Evolutionary conservation across 2,797 vertebrate genomes (phyloP), one percentile per base, ranked within the genome.

Genomic region (Orestias chungarensis): DNA sequence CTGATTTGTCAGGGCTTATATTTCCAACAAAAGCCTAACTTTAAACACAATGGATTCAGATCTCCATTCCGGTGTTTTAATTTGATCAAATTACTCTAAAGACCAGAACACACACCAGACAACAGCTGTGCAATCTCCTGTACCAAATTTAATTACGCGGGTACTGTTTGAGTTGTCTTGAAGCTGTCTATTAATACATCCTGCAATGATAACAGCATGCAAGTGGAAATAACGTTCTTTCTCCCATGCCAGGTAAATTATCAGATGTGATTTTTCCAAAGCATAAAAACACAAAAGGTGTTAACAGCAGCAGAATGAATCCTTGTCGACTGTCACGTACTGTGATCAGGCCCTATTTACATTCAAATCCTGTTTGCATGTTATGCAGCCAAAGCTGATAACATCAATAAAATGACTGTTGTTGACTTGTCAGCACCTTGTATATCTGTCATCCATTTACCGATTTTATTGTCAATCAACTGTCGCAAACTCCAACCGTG

Each of bases 401-500:
- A 66, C 55, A 78, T 80, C 74, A 78, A 50, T 6, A 15, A 42
- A 17, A 18, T 50, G 1, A 38, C 70, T 54, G 73, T 75, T 86
- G 75, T 75, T 64, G 25, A 46, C 18, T 31, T 50, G 61, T 84
- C 76, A 66, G 47, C 54, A 73, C 25, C 54, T 57, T 15, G 46
- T 76, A 33, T 10, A 44, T 75, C 82, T 78, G 62, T 80, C 84
- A 75, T 9, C 42, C 11, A 1, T 7, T 73, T 65, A 79, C 61
- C 40, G 52, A 4, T 65, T 23, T 47, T 18, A 42, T 25, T 66
- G 31, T 23, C 14, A 50, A 38, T 47, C 55, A 17, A 12, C 18
- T 2, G 46, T 14, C 50, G 25, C 4, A 3, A 52, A 27, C 72
- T 33, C 35, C 52, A 4, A 27, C 1, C 8, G 7, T 47, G 44